Base-by-base conservation (phyloP, 2,888 invertebrate genomes). In the Acronicta psi region DNA sequence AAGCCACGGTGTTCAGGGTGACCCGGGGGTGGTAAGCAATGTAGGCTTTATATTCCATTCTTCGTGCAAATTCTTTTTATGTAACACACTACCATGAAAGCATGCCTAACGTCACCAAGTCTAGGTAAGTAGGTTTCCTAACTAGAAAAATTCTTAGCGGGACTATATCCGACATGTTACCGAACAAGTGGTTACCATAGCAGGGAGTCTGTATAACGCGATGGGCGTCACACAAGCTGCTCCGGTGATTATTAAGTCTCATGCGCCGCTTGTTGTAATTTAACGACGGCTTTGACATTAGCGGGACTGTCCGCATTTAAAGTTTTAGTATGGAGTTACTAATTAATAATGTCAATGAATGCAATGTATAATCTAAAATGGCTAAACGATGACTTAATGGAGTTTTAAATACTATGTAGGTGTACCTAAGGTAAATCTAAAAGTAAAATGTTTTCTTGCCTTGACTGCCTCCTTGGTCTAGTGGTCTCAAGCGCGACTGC, bases 141-240 rank as follows among this genome's bases (percentile, higher is more conserved):
- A 8, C 8, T 29, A 11, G 14, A 20, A 16, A 2, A 6, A 10
- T 17, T 14, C 14, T 2, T 13, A 37, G 20, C 9, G 29, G 16
- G 34, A 59, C 25, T 17, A 0, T 53, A 13, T 45, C 31, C 38
- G 2, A 29, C 16, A 47, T 43, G 49, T 0, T 10, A 1, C 29
- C 7, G 3, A 0, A 16, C 0, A 31, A 11, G 52, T 86, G 80
- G 88, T 70, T 63, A 82, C 83, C 80, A 78, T 81, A 81, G 79
- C 79, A 84, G 76, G 88, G 84, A 90, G 90, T 87, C 84, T 79
- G 86, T 86, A 84, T 85, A 88, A 86, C 86, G 82, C 84, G 85
- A 85, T 88, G 91, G 92, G 92, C 92, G 92, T 91, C 87, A 75
- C 90, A 77, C 75, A 77, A 81, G 74, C 85, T 81, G 84, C 83